Conservation (phyloP, 2,888 invertebrate species). For the Orchesellides sinensis region DNA sequence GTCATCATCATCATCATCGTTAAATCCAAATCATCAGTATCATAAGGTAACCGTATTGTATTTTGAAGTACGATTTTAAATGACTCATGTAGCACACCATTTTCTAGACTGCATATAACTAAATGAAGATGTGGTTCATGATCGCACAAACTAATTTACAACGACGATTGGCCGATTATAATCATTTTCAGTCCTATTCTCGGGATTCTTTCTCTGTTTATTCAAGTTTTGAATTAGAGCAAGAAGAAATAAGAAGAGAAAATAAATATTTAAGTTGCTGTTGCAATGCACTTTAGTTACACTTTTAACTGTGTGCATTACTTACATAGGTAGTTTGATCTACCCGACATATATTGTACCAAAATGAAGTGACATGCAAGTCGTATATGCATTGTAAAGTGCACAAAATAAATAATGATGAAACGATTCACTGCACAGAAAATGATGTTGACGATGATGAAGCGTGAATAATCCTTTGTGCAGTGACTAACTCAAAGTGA, state of each 20-base stretch:
- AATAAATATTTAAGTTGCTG: neutral
- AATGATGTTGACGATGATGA: slow-evolving; percentile 57
- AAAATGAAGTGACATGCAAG: neutral
- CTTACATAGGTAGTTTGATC: neutral
- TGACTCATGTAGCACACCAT: too few relatives aligned
- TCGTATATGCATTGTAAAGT: neutral
- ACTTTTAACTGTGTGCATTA: neutral
- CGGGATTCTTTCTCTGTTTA: slow-evolving; percentile 15
- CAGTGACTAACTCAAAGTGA: neutral
- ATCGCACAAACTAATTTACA: neutral
- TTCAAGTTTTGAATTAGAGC: slow-evolving; percentile 65
- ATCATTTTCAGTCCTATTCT: too few relatives aligned
- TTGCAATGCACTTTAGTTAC: neutral
- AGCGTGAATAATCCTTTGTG: slow-evolving; percentile 57
- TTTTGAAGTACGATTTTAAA: too few relatives aligned
- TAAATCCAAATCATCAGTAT: too few relatives aligned
- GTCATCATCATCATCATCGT: too few relatives aligned
- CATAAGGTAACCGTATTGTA: too few relatives aligned
- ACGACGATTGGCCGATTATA: neutral
- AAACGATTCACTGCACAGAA: slow-evolving; percentile 63
- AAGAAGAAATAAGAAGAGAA: slow-evolving; percentile 43
- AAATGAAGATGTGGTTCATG: neutral
- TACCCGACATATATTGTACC: neutral
- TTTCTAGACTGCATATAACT: too few relatives aligned
- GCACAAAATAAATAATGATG: slow-evolving; percentile 18